A percentile compares a stretch with the other conserved stretches of the same genome.
phyloP scores from a whole-genome alignment of 2,888 invertebrate genomes.

The Blastobasis lacticolella region DNA sequence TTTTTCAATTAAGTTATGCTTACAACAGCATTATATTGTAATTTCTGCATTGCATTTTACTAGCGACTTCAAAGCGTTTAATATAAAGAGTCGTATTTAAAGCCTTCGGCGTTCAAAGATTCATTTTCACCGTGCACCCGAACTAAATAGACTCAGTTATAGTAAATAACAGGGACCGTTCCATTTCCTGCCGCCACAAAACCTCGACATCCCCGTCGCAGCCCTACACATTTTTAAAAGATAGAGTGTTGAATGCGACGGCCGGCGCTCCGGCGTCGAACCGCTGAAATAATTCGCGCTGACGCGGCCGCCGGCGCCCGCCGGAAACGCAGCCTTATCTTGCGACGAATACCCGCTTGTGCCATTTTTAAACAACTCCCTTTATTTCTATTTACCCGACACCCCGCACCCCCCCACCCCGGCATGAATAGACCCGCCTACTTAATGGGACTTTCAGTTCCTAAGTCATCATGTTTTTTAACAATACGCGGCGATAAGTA shows the following conservation, averaged over 20 bases:
- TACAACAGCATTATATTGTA: too few relatives aligned
- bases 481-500: constrained; percentile 62
- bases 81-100: too few relatives aligned
- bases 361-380: constrained; percentile 74
- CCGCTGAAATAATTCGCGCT: constrained; percentile 66
- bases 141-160: too few relatives aligned
- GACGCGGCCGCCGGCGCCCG: constrained; percentile 39
- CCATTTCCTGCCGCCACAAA: too few relatives aligned
- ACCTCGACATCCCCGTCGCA: constrained; percentile 16
- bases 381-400: constrained; percentile 66
- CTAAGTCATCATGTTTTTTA: constrained; percentile 73
- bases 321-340: constrained; percentile 73
- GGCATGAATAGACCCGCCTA: constrained; percentile 68
- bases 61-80: too few relatives aligned
- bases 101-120: too few relatives aligned
- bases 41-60: too few relatives aligned
- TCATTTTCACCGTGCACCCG: too few relatives aligned
- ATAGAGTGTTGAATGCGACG: constrained; percentile 69
- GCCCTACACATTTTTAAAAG: constrained; percentile 65
- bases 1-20: too few relatives aligned
- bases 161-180: too few relatives aligned
- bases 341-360: constrained; percentile 66
- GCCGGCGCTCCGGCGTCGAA: constrained; percentile 61
- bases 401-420: constrained; percentile 27
- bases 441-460: constrained; percentile 73